Conservation (phyloP, 2,888 invertebrate species). For the Cylindroiulus punctatus region DNA sequence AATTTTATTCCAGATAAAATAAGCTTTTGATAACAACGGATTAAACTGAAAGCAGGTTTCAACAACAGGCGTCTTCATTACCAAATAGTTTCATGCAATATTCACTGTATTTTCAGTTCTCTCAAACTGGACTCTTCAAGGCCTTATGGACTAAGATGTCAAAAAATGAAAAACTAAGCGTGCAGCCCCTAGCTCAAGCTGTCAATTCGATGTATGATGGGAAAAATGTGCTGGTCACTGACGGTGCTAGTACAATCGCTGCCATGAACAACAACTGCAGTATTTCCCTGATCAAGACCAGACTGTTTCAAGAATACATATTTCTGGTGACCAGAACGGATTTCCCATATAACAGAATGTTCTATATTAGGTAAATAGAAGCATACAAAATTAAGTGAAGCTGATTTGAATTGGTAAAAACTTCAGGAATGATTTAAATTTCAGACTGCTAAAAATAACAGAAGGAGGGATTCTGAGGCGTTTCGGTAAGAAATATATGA, state of each 20-base stretch:
- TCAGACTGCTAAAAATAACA: conserved; percentile 26
- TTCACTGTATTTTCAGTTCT: background rate
- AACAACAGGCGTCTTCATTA: no score
- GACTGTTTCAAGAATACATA: conserved; percentile 7
- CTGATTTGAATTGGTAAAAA: background rate
- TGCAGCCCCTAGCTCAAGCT: background rate
- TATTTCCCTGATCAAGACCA: background rate
- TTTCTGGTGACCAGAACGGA: conserved; percentile 26
- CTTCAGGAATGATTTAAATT: background rate
- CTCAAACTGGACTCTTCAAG: conserved; percentile 16
- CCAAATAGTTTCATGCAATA: background rate
- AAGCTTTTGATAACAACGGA: no score
- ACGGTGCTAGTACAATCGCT: conserved; percentile 1
- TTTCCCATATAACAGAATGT: conserved; percentile 34
- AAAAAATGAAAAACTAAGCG: conserved; percentile 11
- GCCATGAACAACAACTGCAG: conserved; percentile 27
- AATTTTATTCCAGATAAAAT: no score
- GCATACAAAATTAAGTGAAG: background rate
- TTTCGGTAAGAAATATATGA: conserved; percentile 39
- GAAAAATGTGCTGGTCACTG: conserved; percentile 30
- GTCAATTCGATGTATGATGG: conserved; percentile 1
- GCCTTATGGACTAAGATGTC: background rate
- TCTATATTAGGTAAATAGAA: conserved; percentile 19
- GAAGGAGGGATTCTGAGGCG: conserved; percentile 48
- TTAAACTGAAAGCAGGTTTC: no score